phyloP scores from a whole-genome alignment of 2,113 vertebrate genomes.

The Axis porcinus region DNA sequence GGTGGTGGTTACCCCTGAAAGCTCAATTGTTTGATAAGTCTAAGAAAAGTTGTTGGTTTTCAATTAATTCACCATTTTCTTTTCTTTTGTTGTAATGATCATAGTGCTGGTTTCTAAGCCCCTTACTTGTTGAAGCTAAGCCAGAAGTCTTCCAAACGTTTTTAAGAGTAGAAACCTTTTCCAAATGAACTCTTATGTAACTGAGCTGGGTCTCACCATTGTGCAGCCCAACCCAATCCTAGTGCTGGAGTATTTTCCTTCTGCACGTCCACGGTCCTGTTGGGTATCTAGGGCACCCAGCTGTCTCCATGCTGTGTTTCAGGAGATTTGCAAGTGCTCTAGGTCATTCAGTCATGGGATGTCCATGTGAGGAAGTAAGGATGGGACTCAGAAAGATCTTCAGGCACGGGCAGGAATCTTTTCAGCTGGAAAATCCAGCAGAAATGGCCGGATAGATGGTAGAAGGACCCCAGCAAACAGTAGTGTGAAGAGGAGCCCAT shows the following conservation, averaged over 20 bases:
- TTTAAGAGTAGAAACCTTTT: not conserved
- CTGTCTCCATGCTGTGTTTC: not conserved
- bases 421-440: not conserved
- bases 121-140: not conserved
- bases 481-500: not conserved
- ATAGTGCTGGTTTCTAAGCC: not conserved
- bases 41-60: not conserved
- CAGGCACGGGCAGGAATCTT: not conserved
- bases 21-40: not conserved
- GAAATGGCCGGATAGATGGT: not conserved
- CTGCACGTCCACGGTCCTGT: not conserved
- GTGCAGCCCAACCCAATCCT: not conserved
- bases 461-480: not conserved
- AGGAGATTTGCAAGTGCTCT: not conserved
- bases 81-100: not conserved
- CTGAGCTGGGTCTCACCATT: not conserved
- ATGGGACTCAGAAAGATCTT: not conserved
- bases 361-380: not conserved
- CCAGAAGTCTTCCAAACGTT: not conserved
- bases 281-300: not conserved
- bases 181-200: not conserved
- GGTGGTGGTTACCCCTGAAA: not conserved
- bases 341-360: not conserved
- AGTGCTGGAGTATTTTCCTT: not conserved
- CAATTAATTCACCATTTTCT: not conserved